Evolutionary conservation across 2,113 vertebrate genomes (phyloP).

Genomic region (Anas platyrhynchos): DNA sequence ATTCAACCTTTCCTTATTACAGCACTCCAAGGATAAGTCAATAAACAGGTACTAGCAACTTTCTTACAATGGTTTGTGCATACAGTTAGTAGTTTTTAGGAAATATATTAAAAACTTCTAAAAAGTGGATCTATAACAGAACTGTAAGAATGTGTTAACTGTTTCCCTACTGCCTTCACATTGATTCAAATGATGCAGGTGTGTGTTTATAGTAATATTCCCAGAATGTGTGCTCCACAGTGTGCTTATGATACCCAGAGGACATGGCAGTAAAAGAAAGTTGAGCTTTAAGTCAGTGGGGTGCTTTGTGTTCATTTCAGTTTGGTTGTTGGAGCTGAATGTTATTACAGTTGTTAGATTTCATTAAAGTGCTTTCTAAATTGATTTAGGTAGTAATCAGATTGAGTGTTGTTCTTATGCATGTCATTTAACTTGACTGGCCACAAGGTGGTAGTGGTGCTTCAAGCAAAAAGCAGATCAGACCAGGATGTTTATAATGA

Average conservation of each 20-base stretch:
- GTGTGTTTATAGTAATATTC: neutral
- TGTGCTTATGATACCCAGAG: neutral
- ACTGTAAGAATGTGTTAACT: neutral
- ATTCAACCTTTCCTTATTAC: neutral
- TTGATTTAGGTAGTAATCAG: neutral
- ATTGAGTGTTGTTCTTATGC: neutral
- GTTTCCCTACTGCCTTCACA: neutral
- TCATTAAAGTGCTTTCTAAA: neutral
- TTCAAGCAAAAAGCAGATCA: neutral
- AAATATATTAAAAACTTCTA: neutral
- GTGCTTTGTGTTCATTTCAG: neutral
- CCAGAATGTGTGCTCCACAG: neutral
- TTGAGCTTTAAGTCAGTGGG: neutral
- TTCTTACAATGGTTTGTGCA: neutral
- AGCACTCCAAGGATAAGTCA: neutral
- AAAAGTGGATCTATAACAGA: neutral
- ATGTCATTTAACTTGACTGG: slow-evolving; percentile 7
- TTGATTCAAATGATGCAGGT: neutral
- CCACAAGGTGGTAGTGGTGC: slow-evolving; percentile 67
- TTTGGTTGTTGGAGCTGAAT: neutral
- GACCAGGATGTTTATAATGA: neutral
- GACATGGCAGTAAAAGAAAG: neutral
- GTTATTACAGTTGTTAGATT: neutral
- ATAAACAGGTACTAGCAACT: neutral
- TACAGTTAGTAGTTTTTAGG: neutral